A percentile compares a stretch with the other conserved stretches of the same genome.
phyloP scores from a whole-genome alignment of 2,113 vertebrate species.

The Stomatorhinus ivindoensis region DNA sequence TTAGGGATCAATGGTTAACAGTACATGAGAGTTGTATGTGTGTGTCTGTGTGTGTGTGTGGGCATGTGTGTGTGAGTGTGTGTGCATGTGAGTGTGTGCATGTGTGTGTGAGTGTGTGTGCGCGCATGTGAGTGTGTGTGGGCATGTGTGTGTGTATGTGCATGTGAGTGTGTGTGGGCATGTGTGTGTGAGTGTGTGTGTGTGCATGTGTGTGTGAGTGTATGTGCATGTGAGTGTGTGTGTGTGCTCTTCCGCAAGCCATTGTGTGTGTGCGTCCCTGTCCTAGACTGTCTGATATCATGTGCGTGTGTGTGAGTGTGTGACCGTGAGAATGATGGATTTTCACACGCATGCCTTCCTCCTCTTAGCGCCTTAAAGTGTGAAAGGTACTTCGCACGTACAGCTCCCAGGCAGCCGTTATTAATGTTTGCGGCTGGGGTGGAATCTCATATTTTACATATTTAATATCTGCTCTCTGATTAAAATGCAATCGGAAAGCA shows the following conservation, averaged over 20 bases:
- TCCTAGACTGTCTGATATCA: neutral
- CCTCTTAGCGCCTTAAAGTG: neutral
- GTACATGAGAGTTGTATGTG: neutral
- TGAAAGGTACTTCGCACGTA: neutral
- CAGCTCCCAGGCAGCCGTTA: neutral
- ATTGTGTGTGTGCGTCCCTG: neutral
- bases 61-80: rapidly evolving
- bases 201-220: neutral
- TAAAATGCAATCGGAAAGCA: neutral
- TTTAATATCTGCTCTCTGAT: neutral
- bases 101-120: too few relatives aligned
- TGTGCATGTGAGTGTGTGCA: neutral
- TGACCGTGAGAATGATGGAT: neutral
- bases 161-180: too few relatives aligned
- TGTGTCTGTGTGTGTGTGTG: neutral
- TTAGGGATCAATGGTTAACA: neutral
- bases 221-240: neutral
- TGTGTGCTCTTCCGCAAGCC: neutral
- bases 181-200: too few relatives aligned
- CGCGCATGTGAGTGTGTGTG: too few relatives aligned
- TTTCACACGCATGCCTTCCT: neutral
- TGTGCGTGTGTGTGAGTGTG: neutral
- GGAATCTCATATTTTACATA: neutral
- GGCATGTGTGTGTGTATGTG: neutral
- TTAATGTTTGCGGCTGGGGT: neutral